Percentiles rank a stretch among this genome's conserved stretches.
These are phyloP conservation scores for Eclectus roratus DNA, from an alignment of 2,113 vertebrate genomes.

Conservation along the genomic window DNA sequence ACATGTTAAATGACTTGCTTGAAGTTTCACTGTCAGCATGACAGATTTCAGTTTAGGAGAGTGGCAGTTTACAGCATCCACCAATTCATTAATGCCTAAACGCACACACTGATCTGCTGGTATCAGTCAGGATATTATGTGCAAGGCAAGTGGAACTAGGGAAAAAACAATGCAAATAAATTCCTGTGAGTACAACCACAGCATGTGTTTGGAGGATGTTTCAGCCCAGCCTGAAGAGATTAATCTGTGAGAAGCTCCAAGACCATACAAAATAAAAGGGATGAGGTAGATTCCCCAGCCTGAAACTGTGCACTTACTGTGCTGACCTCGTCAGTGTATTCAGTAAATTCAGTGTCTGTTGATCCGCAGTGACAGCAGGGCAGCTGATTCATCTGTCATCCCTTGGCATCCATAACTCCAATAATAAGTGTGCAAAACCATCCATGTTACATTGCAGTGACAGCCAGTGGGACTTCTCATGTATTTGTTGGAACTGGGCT, in stretches of 20 bases:
- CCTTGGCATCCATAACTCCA: not conserved
- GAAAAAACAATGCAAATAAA: not conserved
- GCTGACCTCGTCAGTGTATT: not conserved
- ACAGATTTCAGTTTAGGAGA: not conserved
- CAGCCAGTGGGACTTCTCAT: not conserved
- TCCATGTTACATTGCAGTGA: not conserved
- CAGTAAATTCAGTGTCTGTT: not conserved
- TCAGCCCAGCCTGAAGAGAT: not conserved
- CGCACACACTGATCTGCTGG: rapidly evolving
- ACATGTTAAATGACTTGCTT: not conserved
- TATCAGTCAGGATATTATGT: not conserved
- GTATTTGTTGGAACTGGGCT: not conserved
- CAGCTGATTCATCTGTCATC: not conserved
- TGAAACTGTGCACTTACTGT: not conserved
- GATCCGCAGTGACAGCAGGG: not conserved
- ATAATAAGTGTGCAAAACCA: not conserved
- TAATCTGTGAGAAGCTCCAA: not conserved
- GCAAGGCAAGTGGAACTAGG: not conserved
- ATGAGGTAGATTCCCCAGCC: not conserved
- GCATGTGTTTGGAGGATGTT: not conserved
- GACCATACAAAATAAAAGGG: not conserved
- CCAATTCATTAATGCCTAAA: not conserved
- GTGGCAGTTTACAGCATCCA: not conserved
- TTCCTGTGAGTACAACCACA: not conserved
- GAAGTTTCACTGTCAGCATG: not conserved